phyloP scores from a whole-genome alignment of 2,888 invertebrate genomes.

The Xanthostigma xanthostigma region DNA sequence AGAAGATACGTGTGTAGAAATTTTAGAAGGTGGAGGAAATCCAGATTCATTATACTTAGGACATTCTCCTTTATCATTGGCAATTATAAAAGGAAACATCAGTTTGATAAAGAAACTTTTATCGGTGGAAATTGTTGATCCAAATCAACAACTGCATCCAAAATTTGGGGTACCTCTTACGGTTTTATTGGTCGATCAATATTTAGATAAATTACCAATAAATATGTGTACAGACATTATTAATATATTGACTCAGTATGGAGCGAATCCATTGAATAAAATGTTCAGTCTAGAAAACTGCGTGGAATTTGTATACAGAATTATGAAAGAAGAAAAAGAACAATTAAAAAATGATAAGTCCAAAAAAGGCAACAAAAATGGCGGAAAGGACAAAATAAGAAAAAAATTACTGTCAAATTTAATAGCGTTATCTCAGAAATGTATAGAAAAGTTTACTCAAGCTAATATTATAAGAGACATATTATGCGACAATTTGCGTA shows the following conservation, averaged over 20 bases:
- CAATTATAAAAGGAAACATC: slow-evolving; percentile 22
- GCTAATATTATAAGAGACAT: background rate
- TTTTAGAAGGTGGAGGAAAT: slow-evolving; percentile 15
- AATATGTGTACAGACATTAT: slow-evolving; percentile 16
- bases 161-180: slow-evolving; percentile 24
- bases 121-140: slow-evolving; percentile 16
- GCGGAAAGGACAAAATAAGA: slow-evolving; percentile 3
- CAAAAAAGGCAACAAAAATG: slow-evolving; percentile 5
- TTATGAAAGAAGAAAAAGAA: slow-evolving; percentile 10
- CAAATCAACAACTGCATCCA: slow-evolving; percentile 18
- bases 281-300: slow-evolving; percentile 19
- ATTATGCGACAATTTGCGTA: background rate
- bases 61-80: slow-evolving; percentile 24
- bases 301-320: slow-evolving; percentile 17
- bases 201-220: slow-evolving; percentile 15
- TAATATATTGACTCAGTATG: slow-evolving; percentile 15
- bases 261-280: slow-evolving; percentile 21
- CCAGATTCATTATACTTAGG: slow-evolving; percentile 21
- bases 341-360: background rate
- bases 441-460: no score
- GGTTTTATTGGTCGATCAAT: slow-evolving; percentile 21
- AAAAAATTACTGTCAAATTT: background rate
- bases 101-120: slow-evolving; percentile 18
- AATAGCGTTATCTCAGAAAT: no score
- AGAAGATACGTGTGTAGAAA: slow-evolving; percentile 13